Conservation (phyloP, 2,797 vertebrate species). For the Pristis pectinata region DNA sequence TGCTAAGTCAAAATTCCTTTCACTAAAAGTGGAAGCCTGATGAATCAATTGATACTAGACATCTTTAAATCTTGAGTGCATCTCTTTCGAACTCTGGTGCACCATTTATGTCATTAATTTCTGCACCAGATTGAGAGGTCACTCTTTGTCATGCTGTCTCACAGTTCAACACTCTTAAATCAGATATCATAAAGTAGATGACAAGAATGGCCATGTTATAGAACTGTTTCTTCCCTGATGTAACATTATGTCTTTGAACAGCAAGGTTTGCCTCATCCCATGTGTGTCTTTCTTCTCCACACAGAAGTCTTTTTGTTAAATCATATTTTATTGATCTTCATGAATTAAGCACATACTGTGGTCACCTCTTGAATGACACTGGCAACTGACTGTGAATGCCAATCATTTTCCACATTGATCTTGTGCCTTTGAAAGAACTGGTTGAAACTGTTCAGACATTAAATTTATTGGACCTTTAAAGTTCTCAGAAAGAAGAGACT, state of each 20-base stretch:
- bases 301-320: neutral
- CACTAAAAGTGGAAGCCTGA: neutral
- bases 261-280: neutral
- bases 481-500: neutral
- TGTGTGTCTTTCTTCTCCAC: neutral
- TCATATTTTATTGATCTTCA: slow-evolving; percentile 23
- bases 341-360: neutral
- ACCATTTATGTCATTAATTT: neutral
- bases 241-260: neutral
- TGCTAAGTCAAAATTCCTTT: neutral
- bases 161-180: neutral
- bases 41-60: neutral
- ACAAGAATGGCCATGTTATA: neutral
- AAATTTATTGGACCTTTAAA: neutral
- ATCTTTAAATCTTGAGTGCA: neutral
- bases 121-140: neutral
- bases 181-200: neutral
- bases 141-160: neutral
- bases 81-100: neutral
- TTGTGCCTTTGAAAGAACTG: neutral
- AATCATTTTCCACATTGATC: neutral
- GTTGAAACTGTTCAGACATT: neutral
- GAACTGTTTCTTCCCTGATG: neutral
- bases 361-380: slow-evolving; percentile 5
- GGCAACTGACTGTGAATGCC: neutral